Base-by-base conservation (phyloP, 1,140 invertebrate genomes). In the Zaprionus tsacasi region DNA sequence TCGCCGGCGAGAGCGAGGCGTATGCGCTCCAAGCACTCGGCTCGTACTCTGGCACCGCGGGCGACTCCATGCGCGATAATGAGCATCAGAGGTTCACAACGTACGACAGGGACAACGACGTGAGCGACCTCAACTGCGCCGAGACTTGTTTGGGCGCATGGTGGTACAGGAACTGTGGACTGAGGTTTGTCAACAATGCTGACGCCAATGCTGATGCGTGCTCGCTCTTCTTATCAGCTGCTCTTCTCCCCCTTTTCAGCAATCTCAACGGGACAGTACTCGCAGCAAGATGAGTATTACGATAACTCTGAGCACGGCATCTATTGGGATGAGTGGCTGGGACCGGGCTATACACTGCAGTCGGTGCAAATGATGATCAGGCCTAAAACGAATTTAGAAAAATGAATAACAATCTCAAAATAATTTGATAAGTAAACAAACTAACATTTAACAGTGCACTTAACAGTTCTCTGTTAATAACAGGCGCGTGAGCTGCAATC, bases 41-140 rank as follows among this genome's bases (percentile, higher is more conserved):
- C 5, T 93, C 93, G 38, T 96, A 95, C 82, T 93, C 93, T 21
- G 96, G 96, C 12, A 94, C 94, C 69, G 95, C 95, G 66, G 95
- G 93, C 15, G 95, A 97, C 86, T 95, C 95, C 0, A 85, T 97
- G 43, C 92, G 93, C 12, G 95, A 95, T 54, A 96, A 96, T 85
- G 94, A 95, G 50, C 94, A 94, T 0, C 94, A 94, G 82, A 94
- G 94, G 82, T 97, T 96, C 92, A 95, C 94, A 48, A 96, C 96
- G 0, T 93, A 93, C n/a, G 96, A 97, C 76, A 82, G 93, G 27
- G 96, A 96, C 85, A 95, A 96, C 79, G 96, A 96, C 80, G 94
- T 93, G 91, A 93, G 93, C 61, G 95, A 95, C 52, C 94, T 94
- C 3, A 94, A 95, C 64, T 97, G 96, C 91, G 95, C 95, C 0